phyloP scores from a whole-genome alignment of 2,888 invertebrate genomes.

The Pyrrhosoma nymphula region DNA sequence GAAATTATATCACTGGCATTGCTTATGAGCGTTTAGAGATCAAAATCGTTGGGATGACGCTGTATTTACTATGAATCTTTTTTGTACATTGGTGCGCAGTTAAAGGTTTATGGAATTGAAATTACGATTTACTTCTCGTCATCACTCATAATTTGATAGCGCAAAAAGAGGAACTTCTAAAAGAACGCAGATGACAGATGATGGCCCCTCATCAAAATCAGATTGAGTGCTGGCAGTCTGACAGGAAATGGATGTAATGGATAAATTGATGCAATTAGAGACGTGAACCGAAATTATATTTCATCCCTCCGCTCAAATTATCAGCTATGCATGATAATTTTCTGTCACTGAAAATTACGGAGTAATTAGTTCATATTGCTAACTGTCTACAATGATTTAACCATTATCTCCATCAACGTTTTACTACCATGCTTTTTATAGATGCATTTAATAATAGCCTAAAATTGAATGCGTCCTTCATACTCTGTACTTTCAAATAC shows the following conservation, averaged over 20 bases:
- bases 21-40: no score
- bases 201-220: conserved; percentile 10
- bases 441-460: no score
- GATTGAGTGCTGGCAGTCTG: neutral
- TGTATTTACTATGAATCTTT: no score
- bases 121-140: neutral
- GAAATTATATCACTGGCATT: no score
- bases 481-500: no score
- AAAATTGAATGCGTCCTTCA: no score
- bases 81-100: no score
- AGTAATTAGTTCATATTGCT: conserved; percentile 12
- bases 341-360: neutral
- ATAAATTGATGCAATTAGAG: neutral
- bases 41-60: no score
- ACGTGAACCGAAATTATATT: neutral
- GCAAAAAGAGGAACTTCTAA: neutral
- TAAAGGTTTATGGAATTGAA: no score
- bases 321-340: no score
- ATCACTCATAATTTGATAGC: neutral
- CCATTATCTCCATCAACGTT: neutral
- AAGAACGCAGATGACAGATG: neutral
- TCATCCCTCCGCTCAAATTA: neutral
- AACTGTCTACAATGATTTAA: no score
- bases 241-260: neutral
- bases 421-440: no score